phyloP scores from a whole-genome alignment of 2,888 invertebrate genomes.

The Gibbula magus region DNA sequence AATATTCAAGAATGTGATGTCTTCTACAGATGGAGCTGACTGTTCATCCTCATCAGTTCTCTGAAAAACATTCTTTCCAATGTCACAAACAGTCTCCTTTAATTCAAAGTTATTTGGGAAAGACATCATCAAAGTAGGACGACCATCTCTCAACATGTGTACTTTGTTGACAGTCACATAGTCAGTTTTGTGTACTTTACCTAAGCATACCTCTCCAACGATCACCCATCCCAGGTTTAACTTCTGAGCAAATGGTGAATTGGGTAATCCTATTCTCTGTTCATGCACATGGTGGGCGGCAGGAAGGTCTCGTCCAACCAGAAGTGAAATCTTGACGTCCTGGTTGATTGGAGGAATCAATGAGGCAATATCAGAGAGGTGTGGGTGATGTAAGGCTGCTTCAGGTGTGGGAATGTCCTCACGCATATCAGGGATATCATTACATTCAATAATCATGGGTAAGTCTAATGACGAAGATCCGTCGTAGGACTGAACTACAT shows the following conservation, averaged over 20 bases:
- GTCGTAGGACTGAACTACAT: slow-evolving; percentile 31
- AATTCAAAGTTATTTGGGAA: slow-evolving; percentile 26
- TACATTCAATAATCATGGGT: slow-evolving; percentile 37
- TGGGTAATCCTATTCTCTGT: slow-evolving; percentile 32
- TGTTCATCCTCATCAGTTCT: slow-evolving; percentile 32
- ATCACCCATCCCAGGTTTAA: slow-evolving; percentile 37
- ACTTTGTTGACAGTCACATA: slow-evolving; percentile 26
- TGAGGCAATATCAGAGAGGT: slow-evolving; percentile 30
- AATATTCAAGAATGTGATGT: too few relatives aligned
- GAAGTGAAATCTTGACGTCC: slow-evolving; percentile 20
- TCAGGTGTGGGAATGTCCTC: slow-evolving; percentile 40
- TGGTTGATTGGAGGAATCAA: slow-evolving; percentile 29
- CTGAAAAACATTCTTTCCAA: slow-evolving; percentile 22
- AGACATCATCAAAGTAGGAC: background rate
- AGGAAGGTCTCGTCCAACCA: slow-evolving; percentile 40
- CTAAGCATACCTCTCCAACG: slow-evolving; percentile 41
- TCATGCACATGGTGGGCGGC: slow-evolving; percentile 42
- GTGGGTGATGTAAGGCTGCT: slow-evolving; percentile 26
- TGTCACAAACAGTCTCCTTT: background rate
- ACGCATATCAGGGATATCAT: slow-evolving; percentile 31
- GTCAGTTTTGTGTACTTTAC: slow-evolving; percentile 32
- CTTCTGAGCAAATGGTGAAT: slow-evolving; percentile 36
- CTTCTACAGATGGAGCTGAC: slow-evolving; percentile 34
- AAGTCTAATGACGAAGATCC: slow-evolving; percentile 9
- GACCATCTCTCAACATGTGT: slow-evolving; percentile 1